phyloP scores from a whole-genome alignment of 2,888 invertebrate genomes.

The Xanthia togata region DNA sequence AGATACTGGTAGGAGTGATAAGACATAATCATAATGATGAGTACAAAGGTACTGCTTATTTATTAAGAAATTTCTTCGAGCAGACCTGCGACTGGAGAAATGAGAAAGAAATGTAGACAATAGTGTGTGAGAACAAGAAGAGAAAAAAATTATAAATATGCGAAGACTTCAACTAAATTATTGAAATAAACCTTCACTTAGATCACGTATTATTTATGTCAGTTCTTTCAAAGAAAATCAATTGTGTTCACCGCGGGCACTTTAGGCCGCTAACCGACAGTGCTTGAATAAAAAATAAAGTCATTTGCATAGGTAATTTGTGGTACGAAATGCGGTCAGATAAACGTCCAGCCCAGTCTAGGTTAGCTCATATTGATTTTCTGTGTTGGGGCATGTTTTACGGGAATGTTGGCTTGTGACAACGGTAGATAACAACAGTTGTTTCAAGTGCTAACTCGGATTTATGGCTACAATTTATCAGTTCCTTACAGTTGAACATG shows the following conservation, averaged over 20 bases:
- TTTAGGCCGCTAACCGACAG: slow-evolving; percentile 43
- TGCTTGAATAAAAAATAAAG: slow-evolving; percentile 73
- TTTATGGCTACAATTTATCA: slow-evolving; percentile 69
- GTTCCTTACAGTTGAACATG: slow-evolving; percentile 58
- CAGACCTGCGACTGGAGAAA: too few relatives aligned
- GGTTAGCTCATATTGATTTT: slow-evolving; percentile 70
- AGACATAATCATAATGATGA: too few relatives aligned
- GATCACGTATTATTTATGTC: not conserved
- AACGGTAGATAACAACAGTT: slow-evolving; percentile 58
- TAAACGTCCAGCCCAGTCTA: slow-evolving; percentile 60
- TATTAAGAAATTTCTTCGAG: too few relatives aligned
- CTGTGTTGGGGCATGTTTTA: slow-evolving; percentile 50
- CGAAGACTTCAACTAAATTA: too few relatives aligned
- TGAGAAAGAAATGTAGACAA: too few relatives aligned
- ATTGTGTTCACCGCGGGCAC: slow-evolving; percentile 39
- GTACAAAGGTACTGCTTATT: too few relatives aligned
- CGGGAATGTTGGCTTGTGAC: slow-evolving; percentile 47
- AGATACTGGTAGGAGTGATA: too few relatives aligned
- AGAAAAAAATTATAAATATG: too few relatives aligned
- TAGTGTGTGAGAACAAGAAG: too few relatives aligned
- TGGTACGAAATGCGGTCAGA: slow-evolving; percentile 66
- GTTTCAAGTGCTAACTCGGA: slow-evolving; percentile 62
- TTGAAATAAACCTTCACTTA: too few relatives aligned
- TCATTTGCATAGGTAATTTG: slow-evolving; percentile 76
- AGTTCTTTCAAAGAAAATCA: slow-evolving; percentile 47